phyloP scores from a whole-genome alignment of 1,140 invertebrate genomes.

The Drosophila gunungcola region DNA sequence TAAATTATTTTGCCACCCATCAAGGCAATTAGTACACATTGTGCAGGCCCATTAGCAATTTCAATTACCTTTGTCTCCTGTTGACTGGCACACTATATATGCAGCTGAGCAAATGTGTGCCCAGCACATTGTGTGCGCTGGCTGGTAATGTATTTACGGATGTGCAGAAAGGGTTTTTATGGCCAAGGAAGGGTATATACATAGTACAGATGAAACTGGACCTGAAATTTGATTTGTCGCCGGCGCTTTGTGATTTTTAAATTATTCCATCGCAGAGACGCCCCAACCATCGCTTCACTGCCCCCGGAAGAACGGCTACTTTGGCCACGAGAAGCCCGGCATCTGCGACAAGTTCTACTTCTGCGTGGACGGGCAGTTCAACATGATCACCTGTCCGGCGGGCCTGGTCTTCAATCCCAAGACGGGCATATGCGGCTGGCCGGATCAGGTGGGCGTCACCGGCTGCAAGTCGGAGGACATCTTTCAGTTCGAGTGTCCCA shows the following conservation, averaged over 20 bases:
- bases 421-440: conserved; percentile 96
- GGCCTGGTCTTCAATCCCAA: conserved; percentile 95
- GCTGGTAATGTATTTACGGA: conserved; percentile 18
- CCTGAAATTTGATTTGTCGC: conserved; percentile 5
- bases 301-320: conserved; percentile 94
- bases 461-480: conserved; percentile 93
- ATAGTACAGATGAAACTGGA: not conserved
- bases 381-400: conserved; percentile 94
- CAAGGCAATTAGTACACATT: conserved; percentile 48
- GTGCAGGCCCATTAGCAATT: conserved; percentile 50
- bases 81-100: conserved; percentile 2
- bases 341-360: conserved; percentile 96
- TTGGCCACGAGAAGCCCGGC: conserved; percentile 91
- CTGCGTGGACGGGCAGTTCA: conserved; percentile 95
- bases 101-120: conserved; percentile 29
- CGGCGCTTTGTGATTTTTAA: conserved; percentile 9
- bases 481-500: conserved; percentile 94
- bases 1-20: conserved; percentile 51
- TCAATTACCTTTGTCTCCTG: conserved; percentile 54
- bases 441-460: conserved; percentile 94
- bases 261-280: conserved; percentile 86
- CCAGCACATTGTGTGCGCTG: conserved; percentile 16
- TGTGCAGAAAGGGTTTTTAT: conserved; percentile 2
- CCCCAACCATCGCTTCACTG: conserved; percentile 91
- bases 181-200: not conserved